phyloP scores from a whole-genome alignment of 2,888 invertebrate genomes.

The Patella ulyssiponensis region DNA sequence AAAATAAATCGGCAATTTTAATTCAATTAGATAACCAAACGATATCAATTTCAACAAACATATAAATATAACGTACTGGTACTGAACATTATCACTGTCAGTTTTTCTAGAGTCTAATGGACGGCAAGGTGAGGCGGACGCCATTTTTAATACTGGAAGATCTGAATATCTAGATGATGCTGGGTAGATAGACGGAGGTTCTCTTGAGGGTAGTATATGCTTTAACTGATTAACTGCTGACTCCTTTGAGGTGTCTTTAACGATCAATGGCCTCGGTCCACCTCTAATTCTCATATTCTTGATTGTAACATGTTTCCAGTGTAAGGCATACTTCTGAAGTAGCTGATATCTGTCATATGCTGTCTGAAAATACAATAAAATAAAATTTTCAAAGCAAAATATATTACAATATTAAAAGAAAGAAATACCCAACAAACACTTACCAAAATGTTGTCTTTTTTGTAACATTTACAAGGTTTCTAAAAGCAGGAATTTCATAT shows the following conservation, averaged over 20 bases:
- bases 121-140: neutral
- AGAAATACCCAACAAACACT: too few relatives aligned
- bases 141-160: neutral
- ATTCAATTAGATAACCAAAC: too few relatives aligned
- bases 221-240: too few relatives aligned
- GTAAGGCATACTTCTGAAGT: conserved; percentile 56
- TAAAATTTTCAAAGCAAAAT: neutral
- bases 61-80: too few relatives aligned
- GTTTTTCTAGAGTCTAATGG: conserved; percentile 1
- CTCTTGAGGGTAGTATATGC: neutral
- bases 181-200: neutral
- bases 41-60: too few relatives aligned
- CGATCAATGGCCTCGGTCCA: conserved; percentile 11
- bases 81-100: too few relatives aligned
- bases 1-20: too few relatives aligned
- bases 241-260: too few relatives aligned
- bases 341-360: conserved; percentile 52
- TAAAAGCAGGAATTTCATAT: too few relatives aligned
- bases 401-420: too few relatives aligned
- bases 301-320: conserved; percentile 53
- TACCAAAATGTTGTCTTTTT: too few relatives aligned
- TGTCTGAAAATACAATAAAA: conserved; percentile 41
- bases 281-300: conserved; percentile 19
- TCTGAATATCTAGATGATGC: neutral
- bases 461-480: too few relatives aligned